phyloP scores from a whole-genome alignment of 2,797 vertebrate species.

The Malacoraja senta region DNA sequence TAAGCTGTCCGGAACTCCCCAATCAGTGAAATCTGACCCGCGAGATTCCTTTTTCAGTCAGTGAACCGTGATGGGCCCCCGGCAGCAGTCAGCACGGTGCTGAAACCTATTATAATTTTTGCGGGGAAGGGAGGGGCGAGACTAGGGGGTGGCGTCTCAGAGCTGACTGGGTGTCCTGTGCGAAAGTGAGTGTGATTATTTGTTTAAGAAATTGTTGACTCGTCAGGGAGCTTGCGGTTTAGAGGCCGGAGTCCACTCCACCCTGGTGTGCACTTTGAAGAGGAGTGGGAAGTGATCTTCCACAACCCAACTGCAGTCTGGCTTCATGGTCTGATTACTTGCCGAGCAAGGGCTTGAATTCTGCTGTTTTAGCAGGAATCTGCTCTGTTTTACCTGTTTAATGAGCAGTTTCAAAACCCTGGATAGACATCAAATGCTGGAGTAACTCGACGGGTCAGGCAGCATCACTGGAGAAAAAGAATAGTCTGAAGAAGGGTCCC shows the following conservation, averaged over 20 bases:
- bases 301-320: neutral
- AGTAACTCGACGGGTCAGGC: no score
- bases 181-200: neutral
- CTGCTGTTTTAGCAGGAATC: neutral
- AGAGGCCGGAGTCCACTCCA: neutral
- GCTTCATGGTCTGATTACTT: neutral
- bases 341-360: no score
- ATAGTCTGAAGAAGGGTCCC: no score
- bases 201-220: neutral
- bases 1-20: neutral
- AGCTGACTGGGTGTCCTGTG: neutral
- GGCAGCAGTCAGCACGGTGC: neutral
- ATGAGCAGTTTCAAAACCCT: neutral
- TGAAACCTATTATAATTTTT: neutral
- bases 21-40: neutral
- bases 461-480: no score
- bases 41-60: neutral
- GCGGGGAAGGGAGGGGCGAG: neutral
- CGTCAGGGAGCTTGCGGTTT: neutral
- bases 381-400: neutral
- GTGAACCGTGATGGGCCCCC: neutral
- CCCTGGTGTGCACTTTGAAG: neutral
- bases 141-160: neutral
- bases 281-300: neutral
- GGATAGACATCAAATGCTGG: no score